Conservation (phyloP, 2,113 vertebrate species). For the Oreochromis aureus region DNA sequence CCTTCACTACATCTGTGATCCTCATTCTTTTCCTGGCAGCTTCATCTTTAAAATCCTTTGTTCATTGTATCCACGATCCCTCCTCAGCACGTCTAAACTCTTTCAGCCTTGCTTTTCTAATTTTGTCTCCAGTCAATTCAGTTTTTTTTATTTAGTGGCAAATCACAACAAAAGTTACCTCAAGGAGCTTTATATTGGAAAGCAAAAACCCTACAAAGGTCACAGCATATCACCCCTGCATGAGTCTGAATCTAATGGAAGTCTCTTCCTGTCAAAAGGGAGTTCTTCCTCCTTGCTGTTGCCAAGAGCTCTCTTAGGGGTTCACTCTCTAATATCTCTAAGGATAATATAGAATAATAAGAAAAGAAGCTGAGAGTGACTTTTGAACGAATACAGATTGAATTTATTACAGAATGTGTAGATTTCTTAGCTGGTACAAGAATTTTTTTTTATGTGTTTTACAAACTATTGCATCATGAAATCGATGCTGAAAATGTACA, state of each 20-base stretch:
- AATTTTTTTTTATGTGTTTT: neutral
- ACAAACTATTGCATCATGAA: neutral
- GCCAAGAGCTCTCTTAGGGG: fast-evolving
- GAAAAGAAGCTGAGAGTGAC: neutral
- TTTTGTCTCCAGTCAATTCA: neutral
- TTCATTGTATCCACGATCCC: fast-evolving
- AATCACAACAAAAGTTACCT: neutral
- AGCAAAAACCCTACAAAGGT: fast-evolving
- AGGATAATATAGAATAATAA: neutral
- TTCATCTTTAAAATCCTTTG: neutral
- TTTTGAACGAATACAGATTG: neutral
- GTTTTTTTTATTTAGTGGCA: neutral
- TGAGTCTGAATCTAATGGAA: neutral
- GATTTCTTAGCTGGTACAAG: neutral
- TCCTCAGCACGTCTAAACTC: neutral
- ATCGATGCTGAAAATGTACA: neutral
- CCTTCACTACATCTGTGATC: neutral
- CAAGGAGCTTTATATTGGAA: neutral
- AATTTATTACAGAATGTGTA: neutral
- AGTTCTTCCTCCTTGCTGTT: neutral
- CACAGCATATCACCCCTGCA: fast-evolving
- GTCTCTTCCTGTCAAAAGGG: neutral
- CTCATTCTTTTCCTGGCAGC: neutral
- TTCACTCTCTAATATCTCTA: neutral
- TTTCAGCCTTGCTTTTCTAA: neutral